Percentiles rank a stretch among this genome's conserved stretches.
Conservation (phyloP, 2,888 invertebrate species). For the Mantis religiosa region DNA sequence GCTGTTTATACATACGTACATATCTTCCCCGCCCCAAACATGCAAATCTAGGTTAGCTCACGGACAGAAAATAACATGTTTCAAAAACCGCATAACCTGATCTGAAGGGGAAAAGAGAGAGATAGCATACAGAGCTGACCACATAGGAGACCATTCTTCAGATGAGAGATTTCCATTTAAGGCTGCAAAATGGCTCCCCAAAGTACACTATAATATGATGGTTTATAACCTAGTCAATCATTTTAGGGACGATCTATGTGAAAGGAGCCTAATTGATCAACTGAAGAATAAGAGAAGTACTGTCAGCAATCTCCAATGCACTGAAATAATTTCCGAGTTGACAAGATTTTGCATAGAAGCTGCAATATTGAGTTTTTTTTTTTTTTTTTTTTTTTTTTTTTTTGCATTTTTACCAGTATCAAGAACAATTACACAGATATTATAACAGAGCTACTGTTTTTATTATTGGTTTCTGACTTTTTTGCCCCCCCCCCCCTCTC, state of each 20-base stretch:
- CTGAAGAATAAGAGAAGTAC: neutral
- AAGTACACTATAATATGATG: neutral
- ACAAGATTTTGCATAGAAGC: neutral
- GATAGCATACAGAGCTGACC: neutral
- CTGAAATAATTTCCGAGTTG: neutral
- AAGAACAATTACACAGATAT: no score
- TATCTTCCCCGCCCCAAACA: neutral
- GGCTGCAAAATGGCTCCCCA: neutral
- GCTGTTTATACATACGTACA: neutral
- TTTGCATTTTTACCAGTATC: no score
- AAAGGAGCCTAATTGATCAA: neutral
- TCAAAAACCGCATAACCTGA: neutral
- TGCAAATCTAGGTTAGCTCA: neutral
- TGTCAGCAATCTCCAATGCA: no score
- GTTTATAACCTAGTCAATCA: neutral
- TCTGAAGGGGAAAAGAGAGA: neutral
- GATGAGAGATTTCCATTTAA: neutral
- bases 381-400: no score
- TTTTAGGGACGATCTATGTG: neutral
- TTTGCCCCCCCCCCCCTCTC: no score
- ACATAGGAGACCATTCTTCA: neutral
- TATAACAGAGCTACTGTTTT: no score
- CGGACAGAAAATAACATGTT: neutral
- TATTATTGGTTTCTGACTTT: no score
- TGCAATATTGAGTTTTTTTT: neutral